Evolutionary conservation across 2,888 invertebrate genomes (phyloP), one percentile per base, ranked within the genome.

Genomic region (Ashinkailepas kermadecensis): DNA sequence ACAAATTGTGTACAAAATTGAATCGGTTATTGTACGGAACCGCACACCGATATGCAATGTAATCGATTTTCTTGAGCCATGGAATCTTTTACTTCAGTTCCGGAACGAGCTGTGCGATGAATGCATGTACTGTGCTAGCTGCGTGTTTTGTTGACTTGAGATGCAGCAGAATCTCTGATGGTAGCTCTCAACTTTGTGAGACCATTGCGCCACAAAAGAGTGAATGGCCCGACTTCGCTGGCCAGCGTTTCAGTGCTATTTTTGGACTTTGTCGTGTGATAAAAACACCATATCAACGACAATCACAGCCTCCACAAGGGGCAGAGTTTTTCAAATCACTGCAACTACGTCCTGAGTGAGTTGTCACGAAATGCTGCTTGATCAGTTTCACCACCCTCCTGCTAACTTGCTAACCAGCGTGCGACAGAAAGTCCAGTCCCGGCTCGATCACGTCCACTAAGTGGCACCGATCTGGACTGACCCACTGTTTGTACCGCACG

Each of bases 21-120:
- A 58, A 80, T 81, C 62, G 39, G 59, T 81, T 81, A 8, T 78
- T 81, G 78, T 81, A 81, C 25, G 59, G 81, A 25, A 57, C 78
- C 21, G 78, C 78, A 78, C 78, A 81, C n/a, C 70, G 58, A 81
- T 59, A 0, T 25, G n/a, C 21, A 6, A 74, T 57, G 58, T 18
- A 80, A 39, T 23, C 39, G 13, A 80, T 23, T 56, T 56, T 39
- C 39, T 39, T 39, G 39, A 39, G 39, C 64, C 62, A 39, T 79
- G 56, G 80, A 58, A 59, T 80, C 59, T 80, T 56, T 81, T 18
- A n/a, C 18, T 81, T 81, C n/a, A 81, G 11, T 64, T 59, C 59
- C 23, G 23, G 9, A 18, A 81, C 64, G 80, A 80, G 59, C 80
- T 81, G 78, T 62, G n/a, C 21, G 18, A 81, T 80, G 64, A 59